These are phyloP conservation scores for Apamea sordens DNA, from an alignment of 2,888 invertebrate species.

Conservation along the genomic window DNA sequence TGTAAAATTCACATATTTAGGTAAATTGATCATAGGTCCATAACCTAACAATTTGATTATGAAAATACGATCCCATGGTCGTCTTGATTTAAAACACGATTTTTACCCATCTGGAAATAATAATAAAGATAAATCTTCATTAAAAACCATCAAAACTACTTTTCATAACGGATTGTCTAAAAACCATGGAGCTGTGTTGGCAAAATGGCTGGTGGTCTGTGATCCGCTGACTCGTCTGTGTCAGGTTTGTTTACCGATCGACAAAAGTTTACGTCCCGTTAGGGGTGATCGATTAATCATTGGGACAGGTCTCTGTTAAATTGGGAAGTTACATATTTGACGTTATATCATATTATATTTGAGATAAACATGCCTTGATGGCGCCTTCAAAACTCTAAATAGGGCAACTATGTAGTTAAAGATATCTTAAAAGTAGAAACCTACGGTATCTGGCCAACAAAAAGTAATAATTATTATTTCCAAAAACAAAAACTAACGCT, in stretches of 20 bases:
- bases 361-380: background rate
- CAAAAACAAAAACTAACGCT: background rate
- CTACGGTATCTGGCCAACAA: background rate
- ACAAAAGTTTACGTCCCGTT: slow-evolving; percentile 49
- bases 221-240: slow-evolving; percentile 39
- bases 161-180: slow-evolving; percentile 9
- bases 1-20: background rate
- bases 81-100: background rate
- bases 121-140: background rate
- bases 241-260: slow-evolving; percentile 50
- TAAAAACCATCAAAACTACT: background rate
- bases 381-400: background rate
- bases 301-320: slow-evolving; percentile 43
- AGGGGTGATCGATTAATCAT: slow-evolving; percentile 55
- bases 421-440: background rate
- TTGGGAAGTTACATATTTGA: slow-evolving; percentile 42
- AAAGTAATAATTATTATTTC: background rate
- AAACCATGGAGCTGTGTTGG: background rate
- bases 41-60: background rate
- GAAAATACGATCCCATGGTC: background rate
- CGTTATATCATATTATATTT: slow-evolving; percentile 34
- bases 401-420: background rate
- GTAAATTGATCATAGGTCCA: background rate
- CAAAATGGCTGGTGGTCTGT: slow-evolving; percentile 17
- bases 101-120: background rate